These are phyloP conservation scores for Cololabis saira DNA, from an alignment of 2,113 vertebrate genomes.

Conservation along the genomic window DNA sequence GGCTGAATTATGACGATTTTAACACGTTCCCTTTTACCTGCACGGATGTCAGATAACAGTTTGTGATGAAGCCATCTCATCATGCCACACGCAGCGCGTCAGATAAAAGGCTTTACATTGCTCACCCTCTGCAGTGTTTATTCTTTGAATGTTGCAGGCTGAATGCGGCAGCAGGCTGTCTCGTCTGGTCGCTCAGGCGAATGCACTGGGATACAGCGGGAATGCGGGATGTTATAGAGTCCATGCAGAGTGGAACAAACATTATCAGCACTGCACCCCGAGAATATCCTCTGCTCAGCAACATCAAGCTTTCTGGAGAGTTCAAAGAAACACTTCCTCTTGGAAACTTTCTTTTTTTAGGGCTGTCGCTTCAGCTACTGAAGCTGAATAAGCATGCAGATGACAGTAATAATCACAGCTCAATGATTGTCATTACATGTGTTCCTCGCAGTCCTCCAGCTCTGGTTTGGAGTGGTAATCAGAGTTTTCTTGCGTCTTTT, in stretches of 20 bases:
- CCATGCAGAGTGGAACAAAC: slow-evolving; percentile 59
- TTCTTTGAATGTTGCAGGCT: slow-evolving; percentile 45
- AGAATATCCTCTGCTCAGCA: slow-evolving; percentile 39
- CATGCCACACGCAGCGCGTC: slow-evolving; percentile 26
- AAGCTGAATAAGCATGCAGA: not conserved
- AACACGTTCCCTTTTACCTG: not conserved
- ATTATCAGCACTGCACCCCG: slow-evolving; percentile 26
- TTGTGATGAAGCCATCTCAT: slow-evolving; percentile 20
- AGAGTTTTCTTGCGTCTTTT: not conserved
- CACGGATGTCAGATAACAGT: not conserved
- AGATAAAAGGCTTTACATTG: slow-evolving; percentile 48
- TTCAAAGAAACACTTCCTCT: slow-evolving; percentile 27
- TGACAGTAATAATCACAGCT: slow-evolving; percentile 11
- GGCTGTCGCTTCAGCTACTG: not conserved
- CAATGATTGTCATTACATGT: slow-evolving; percentile 3
- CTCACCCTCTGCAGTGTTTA: slow-evolving; percentile 28
- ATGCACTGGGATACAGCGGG: slow-evolving; percentile 42
- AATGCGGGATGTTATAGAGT: slow-evolving; percentile 40
- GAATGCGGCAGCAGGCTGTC: slow-evolving; percentile 33
- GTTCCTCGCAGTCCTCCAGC: not conserved
- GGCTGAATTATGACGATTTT: not conserved
- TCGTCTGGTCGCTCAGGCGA: slow-evolving; percentile 59
- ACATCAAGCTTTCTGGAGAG: slow-evolving; percentile 28
- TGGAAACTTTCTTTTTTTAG: slow-evolving; percentile 11
- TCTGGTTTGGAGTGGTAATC: not conserved